Conservation (phyloP, 2,888 invertebrate genomes). For the Belgica antarctica region DNA sequence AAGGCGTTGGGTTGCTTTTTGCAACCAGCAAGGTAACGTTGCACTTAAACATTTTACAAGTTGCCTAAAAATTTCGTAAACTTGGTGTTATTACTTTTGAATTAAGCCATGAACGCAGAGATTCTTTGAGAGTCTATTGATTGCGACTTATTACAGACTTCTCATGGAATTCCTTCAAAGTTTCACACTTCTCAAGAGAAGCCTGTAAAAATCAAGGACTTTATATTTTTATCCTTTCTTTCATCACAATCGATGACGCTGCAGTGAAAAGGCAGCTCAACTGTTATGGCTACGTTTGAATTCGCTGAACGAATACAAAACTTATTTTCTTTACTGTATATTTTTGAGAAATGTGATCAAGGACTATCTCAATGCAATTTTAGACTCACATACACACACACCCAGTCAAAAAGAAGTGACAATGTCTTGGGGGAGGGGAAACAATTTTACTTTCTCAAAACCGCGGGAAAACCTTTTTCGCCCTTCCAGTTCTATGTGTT, state of each 20-base stretch:
- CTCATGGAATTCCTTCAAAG: conserved; percentile 1
- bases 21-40: conserved; percentile 94
- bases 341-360: conserved; percentile 45
- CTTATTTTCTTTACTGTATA: conserved; percentile 29
- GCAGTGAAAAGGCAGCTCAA: conserved; percentile 4
- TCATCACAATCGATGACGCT: background rate
- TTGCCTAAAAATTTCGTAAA: conserved; percentile 44
- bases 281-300: conserved; percentile 40
- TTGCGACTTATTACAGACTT: background rate
- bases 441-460: conserved; percentile 23
- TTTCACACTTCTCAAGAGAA: background rate
- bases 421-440: background rate
- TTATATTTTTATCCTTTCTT: conserved; percentile 14
- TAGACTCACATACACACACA: background rate
- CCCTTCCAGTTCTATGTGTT: background rate
- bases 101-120: background rate
- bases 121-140: conserved; percentile 40
- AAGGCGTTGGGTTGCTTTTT: conserved; percentile 97
- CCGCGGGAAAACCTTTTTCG: no score
- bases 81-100: conserved; percentile 2
- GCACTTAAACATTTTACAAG: conserved; percentile 45
- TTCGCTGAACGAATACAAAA: background rate
- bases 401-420: background rate
- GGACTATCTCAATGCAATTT: conserved; percentile 44
- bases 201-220: background rate